Percentiles rank a stretch among this genome's conserved stretches.
Evolutionary conservation across 2,888 invertebrate genomes (phyloP).

Genomic region (Scaptomyza reducta): DNA sequence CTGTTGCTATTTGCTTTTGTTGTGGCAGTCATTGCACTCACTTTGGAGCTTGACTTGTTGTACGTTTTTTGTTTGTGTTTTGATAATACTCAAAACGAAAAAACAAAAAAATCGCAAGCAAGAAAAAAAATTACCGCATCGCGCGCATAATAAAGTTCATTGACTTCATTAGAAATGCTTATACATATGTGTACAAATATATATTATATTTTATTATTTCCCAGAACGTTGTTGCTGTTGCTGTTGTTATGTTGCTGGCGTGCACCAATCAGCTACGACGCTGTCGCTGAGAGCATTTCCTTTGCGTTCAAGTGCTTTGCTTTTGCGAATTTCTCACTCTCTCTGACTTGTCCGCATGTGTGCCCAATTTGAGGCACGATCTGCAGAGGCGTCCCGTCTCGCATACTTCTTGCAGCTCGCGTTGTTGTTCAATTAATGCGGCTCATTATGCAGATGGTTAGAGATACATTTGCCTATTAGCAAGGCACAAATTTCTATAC

Average conservation of each 20-base stretch:
- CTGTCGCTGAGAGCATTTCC: conserved; percentile 54
- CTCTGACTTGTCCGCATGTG: conserved; percentile 22
- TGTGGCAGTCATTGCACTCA: conserved; percentile 72
- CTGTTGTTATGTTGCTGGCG: conserved; percentile 54
- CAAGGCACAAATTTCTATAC: conserved; percentile 71
- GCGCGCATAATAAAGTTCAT: conserved; percentile 79
- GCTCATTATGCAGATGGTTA: conserved; percentile 69
- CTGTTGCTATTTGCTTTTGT: conserved; percentile 30
- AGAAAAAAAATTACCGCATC: conserved; percentile 76
- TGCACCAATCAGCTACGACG: conserved; percentile 74
- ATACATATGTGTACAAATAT: neutral
- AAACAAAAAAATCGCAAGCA: conserved; percentile 54
- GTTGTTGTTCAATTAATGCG: conserved; percentile 59
- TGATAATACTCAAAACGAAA: conserved; percentile 69
- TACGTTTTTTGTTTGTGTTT: conserved; percentile 15
- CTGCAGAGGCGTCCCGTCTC: conserved; percentile 47
- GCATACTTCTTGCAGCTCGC: conserved; percentile 22
- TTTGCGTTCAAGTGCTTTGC: conserved; percentile 9
- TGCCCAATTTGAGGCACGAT: conserved; percentile 49
- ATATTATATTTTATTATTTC: conserved; percentile 27
- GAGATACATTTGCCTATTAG: conserved; percentile 59
- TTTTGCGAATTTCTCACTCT: conserved; percentile 16
- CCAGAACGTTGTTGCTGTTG: conserved; percentile 27
- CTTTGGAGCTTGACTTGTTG: conserved; percentile 48
- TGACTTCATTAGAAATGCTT: conserved; percentile 72